Evolutionary conservation across 2,113 vertebrate species (phyloP).

Genomic region (Scophthalmus maximus): DNA sequence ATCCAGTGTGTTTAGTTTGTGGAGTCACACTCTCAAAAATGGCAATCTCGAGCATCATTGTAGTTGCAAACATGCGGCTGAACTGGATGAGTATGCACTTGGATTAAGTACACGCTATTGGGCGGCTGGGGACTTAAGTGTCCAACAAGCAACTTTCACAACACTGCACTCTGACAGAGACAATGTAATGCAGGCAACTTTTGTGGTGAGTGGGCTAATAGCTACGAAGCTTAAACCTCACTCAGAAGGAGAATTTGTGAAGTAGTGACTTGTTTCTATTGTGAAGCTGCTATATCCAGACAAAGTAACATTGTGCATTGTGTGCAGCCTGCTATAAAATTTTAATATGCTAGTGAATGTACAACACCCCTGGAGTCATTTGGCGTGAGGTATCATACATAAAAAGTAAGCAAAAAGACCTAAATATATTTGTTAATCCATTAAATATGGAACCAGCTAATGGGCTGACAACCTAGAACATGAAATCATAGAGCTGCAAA

Average conservation of each 20-base stretch:
- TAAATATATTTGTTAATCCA: neutral
- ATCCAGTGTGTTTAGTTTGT: neutral
- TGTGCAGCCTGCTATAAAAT: neutral
- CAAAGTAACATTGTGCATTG: too few species aligned
- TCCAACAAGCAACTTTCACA: neutral
- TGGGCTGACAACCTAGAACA: too few species aligned
- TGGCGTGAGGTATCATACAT: neutral
- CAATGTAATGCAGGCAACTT: neutral
- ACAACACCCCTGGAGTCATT: neutral
- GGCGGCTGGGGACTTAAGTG: neutral
- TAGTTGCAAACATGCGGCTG: neutral
- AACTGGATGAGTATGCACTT: neutral
- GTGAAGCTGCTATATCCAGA: too few species aligned
- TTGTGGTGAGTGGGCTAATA: neutral
- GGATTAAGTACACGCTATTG: neutral
- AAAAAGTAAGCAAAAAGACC: neutral
- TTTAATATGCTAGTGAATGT: neutral
- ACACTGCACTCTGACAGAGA: neutral
- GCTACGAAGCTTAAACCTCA: neutral
- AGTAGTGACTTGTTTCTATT: too few species aligned
- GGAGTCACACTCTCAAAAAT: neutral
- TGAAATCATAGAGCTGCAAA: neutral
- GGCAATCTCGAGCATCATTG: neutral
- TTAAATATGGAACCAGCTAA: neutral
- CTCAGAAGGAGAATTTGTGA: neutral